Base-by-base conservation (phyloP, 2,113 vertebrate genomes). In the Poecilia latipinna region DNA sequence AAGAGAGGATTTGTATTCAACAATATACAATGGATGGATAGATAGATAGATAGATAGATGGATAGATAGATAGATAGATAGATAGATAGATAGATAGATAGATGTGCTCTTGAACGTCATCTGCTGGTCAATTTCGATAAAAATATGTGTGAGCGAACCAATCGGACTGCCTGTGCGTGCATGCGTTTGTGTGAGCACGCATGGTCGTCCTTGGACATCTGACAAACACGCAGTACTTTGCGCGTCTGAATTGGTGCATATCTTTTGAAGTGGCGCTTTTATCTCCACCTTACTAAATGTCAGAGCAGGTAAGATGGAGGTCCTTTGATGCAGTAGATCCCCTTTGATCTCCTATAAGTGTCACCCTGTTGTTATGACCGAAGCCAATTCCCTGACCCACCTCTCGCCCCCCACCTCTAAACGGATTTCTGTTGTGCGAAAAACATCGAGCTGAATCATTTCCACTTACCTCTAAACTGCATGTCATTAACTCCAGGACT, bases 181-280 rank as follows among this genome's bases (percentile, higher is more conserved):
- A 65, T 26, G 66, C 12, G 60, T 19, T 26, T 61, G 44, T 6
- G 32, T 19, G 61, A 32, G 15, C 22, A 65, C 12, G 29, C 37
- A 65, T 31, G 54, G 66, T 68, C 73, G 51, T 63, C 63, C 54
- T 7, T 35, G 63, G 73, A 88, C 85, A 86, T 76, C 72, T 82
- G 87, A 90, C 86, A 85, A 85, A 84, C 83, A 82, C 82, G 44
- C 78, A 35, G 62, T 77, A 86, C 86, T 89, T 87, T 74, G 82
- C 63, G 39, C 79, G 85, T 82, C 79, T 84, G 76, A 91, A 90
- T 90, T 73, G 86, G 85, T 71, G 79, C 78, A 82, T 85, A 79
- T 85, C 91, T 88, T 92, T 93, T 91, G 90, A 92, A 91, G 89
- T 91, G 4, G 39, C 65, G 79, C 91, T 90, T 92, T 93, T 92